These are phyloP conservation scores for Sinodicranocentrus sp. DNA, from an alignment of 2,888 invertebrate genomes.

Conservation along the genomic window DNA sequence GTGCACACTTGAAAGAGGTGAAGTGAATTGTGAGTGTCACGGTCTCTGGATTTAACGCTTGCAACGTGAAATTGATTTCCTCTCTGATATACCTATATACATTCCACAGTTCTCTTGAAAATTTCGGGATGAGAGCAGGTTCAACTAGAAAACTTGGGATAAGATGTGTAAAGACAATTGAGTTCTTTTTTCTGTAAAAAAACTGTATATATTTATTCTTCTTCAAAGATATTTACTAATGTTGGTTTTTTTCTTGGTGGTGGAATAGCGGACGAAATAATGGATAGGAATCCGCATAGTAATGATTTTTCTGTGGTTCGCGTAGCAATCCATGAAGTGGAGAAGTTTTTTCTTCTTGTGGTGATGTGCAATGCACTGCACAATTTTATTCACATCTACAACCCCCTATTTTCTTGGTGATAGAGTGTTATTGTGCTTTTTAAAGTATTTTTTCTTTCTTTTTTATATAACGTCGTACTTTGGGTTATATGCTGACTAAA, in stretches of 20 bases:
- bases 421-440: slow-evolving; percentile 52
- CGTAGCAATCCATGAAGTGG: too few species aligned
- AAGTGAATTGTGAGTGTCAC: slow-evolving; percentile 63
- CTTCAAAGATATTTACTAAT: too few species aligned
- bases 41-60: slow-evolving; percentile 61
- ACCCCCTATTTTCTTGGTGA: slow-evolving; percentile 29
- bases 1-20: slow-evolving; percentile 4
- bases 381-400: not conserved
- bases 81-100: slow-evolving; percentile 35
- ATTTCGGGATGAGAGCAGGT: not conserved
- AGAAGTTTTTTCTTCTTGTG: too few species aligned
- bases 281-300: too few species aligned
- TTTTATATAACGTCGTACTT: too few species aligned
- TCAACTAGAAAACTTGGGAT: not conserved
- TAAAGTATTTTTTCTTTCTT: not conserved
- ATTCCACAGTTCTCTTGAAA: too few species aligned
- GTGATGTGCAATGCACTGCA: too few species aligned
- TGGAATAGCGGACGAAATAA: too few species aligned
- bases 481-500: not conserved
- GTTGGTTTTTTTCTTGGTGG: too few species aligned
- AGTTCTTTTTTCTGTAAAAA: too few species aligned
- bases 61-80: slow-evolving; percentile 67
- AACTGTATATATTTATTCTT: too few species aligned
- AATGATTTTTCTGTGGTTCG: too few species aligned
- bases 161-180: slow-evolving; percentile 3